phyloP scores from a whole-genome alignment of 2,797 vertebrate genomes.

The Paedocypris micromegethes region DNA sequence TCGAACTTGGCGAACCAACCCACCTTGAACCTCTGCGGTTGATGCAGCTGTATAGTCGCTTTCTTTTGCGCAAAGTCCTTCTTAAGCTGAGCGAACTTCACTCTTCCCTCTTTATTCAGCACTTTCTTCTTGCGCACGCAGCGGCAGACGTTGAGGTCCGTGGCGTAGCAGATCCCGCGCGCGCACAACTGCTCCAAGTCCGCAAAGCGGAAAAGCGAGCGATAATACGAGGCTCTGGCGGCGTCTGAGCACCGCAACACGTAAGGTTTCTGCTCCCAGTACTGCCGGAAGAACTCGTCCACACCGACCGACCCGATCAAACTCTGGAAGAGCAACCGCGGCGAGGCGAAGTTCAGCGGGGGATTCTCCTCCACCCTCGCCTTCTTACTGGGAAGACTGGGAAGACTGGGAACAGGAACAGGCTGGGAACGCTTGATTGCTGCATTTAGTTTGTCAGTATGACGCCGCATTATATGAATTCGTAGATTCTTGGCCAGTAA shows the following conservation, averaged over 20 bases:
- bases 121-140: constrained; percentile 77
- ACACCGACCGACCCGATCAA: constrained; percentile 74
- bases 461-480: too few relatives aligned
- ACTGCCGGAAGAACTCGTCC: constrained; percentile 77
- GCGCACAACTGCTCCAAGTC: constrained; percentile 73
- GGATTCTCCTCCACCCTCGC: constrained; percentile 46
- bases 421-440: too few relatives aligned
- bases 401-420: too few relatives aligned
- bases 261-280: constrained; percentile 87
- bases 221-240: constrained; percentile 64
- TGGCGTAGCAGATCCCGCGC: constrained; percentile 67
- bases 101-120: constrained; percentile 76
- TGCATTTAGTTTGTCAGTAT: too few relatives aligned
- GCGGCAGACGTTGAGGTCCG: constrained; percentile 80
- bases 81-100: constrained; percentile 71
- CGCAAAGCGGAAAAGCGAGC: constrained; percentile 76
- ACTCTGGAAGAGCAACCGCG: constrained; percentile 74
- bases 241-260: constrained; percentile 72
- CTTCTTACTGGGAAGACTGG: constrained; percentile 62
- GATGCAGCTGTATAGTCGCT: constrained; percentile 90
- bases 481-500: too few relatives aligned
- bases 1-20: too few relatives aligned
- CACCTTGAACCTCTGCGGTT: constrained; percentile 93
- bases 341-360: constrained; percentile 67
- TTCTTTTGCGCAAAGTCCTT: constrained; percentile 78